Base-by-base conservation (phyloP, 2,797 vertebrate species). In the Garrulus glandarius region DNA sequence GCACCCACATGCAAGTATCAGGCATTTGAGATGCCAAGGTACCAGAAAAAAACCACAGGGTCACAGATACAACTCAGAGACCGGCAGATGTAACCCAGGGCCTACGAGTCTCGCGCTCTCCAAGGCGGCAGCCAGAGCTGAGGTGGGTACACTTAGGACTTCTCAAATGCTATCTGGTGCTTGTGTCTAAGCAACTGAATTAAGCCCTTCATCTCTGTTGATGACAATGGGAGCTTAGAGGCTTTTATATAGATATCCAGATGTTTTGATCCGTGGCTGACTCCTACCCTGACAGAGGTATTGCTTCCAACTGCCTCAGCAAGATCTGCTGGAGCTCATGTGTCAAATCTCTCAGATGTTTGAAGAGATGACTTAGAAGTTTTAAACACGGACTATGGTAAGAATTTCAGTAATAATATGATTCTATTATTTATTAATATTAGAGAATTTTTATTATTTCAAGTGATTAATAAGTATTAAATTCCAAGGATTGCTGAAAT, bases 101-200 rank as follows among this genome's bases (percentile, higher is more conserved):
- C 29, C 19, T 37, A 5, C 9, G 15, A 57, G 34, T 22, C 4
- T 56, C 0, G 0, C 0, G 0, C 16, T 46, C 12, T 34, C 53
- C 43, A n/a, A 44, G 9, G 4, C 0, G 0, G 43, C 67, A 89
- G 55, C 18, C 50, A 24, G 24, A 69, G 37, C 22, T 72, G 49
- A 89, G n/a, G 20, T 34, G 32, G 44, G 53, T 8, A 34, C 36
- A 14, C 16, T n/a, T 26, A 60, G 47, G 32, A 39, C 44, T 41
- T 37, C 47, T 65, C 81, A 84, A 39, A 59, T n/a, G 29, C 39
- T 57, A 69, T 9, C 50, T 55, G 39, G 3, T 52, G 26, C 32
- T 63, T 52, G 46, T 53, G 13, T 60, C 41, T 60, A 30, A 90
- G 46, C 44, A 64, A 39, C 22, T 71, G 41, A 74, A 88, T 36